A percentile compares a stretch with the other conserved stretches of the same genome.
phyloP scores from a whole-genome alignment of 2,888 invertebrate species.

The Proisotoma minuta region DNA sequence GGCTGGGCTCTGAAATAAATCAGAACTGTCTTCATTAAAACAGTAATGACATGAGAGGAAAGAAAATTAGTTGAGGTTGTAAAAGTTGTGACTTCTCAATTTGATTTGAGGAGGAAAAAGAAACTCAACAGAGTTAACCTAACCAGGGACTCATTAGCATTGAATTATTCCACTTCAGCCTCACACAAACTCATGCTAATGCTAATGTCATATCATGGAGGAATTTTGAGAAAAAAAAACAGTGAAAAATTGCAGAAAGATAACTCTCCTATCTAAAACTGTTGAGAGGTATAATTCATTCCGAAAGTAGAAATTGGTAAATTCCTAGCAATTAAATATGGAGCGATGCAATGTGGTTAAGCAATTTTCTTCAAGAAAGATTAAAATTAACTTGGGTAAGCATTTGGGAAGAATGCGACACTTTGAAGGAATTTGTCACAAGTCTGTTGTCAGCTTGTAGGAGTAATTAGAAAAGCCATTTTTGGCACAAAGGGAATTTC shows the following conservation, averaged over 20 bases:
- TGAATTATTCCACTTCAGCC: not conserved
- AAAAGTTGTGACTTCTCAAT: not conserved
- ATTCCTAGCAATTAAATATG: too few species aligned
- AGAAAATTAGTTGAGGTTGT: conserved; percentile 29
- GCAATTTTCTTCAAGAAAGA: not conserved
- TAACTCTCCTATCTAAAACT: conserved; percentile 11
- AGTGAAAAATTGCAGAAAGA: conserved; percentile 35
- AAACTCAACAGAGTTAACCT: not conserved
- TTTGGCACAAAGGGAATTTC: not conserved
- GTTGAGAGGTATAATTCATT: too few species aligned
- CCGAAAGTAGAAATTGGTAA: too few species aligned
- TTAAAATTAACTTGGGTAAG: not conserved
- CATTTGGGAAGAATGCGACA: not conserved
- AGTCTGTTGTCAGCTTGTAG: not conserved
- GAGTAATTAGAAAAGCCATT: conserved; percentile 2
- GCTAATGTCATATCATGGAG: not conserved
- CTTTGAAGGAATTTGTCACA: not conserved
- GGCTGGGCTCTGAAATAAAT: conserved; percentile 33
- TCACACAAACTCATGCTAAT: not conserved
- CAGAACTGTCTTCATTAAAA: conserved; percentile 43
- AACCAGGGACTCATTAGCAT: conserved; percentile 14
- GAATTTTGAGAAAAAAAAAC: conserved; percentile 17
- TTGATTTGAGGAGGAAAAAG: not conserved
- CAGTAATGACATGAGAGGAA: conserved; percentile 38
- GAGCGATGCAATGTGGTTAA: too few species aligned